These are phyloP conservation scores for Archocentrus centrarchus DNA, from an alignment of 2,113 vertebrate species.

Conservation along the genomic window DNA sequence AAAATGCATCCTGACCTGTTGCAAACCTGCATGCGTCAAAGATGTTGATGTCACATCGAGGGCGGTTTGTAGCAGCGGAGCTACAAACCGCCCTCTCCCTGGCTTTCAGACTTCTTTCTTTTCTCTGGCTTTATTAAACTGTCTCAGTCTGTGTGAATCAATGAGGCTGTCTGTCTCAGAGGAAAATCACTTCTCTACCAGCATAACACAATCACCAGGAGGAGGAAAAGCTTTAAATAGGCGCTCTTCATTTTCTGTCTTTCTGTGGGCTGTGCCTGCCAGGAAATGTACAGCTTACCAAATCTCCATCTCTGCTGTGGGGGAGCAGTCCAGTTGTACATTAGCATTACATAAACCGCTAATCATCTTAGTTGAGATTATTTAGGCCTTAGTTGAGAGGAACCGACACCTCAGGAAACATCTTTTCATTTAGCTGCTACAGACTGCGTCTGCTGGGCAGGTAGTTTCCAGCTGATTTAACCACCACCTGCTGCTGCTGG, in stretches of 20 bases:
- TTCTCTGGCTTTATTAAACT: neutral
- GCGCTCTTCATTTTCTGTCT: neutral
- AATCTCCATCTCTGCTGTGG: neutral
- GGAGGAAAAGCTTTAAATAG: neutral
- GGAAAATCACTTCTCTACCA: neutral
- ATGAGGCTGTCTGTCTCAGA: neutral
- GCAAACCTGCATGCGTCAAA: neutral
- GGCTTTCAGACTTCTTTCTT: neutral
- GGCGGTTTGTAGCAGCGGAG: neutral
- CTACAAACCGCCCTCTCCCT: neutral
- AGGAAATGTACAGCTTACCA: neutral
- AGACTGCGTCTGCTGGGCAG: too few relatives aligned
- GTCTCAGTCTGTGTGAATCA: neutral
- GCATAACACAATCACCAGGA: constrained; percentile 2
- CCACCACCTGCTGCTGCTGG: neutral
- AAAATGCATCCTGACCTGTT: neutral
- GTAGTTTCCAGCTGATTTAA: neutral
- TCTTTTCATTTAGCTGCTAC: too few relatives aligned
- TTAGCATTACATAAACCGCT: neutral
- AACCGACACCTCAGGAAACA: neutral
- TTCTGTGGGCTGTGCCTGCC: neutral
- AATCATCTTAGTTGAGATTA: neutral
- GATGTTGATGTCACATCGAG: neutral
- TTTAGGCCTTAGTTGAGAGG: neutral
- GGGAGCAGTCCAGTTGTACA: neutral